These are phyloP conservation scores for Phymorhynchus buccinoides DNA, from an alignment of 1,140 invertebrate genomes.

Conservation along the genomic window DNA sequence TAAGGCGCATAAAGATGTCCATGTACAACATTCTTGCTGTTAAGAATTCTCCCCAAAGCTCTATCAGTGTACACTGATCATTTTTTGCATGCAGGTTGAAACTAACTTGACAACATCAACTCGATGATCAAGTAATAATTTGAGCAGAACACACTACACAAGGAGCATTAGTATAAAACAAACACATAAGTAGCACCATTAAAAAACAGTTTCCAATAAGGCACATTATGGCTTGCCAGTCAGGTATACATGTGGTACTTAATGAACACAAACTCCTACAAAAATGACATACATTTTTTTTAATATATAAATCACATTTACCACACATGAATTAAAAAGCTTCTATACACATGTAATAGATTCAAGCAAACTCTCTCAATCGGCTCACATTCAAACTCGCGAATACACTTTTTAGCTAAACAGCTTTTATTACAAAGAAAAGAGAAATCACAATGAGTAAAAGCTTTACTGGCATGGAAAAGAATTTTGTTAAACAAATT, in stretches of 20 bases:
- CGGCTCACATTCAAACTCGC: slow-evolving; percentile 6
- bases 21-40: background rate
- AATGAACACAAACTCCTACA: slow-evolving; percentile 29
- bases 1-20: background rate
- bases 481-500: background rate
- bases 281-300: slow-evolving; percentile 17
- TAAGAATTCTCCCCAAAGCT: background rate
- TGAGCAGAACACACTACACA: slow-evolving; percentile 37
- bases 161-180: slow-evolving; percentile 5
- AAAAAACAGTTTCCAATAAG: slow-evolving; percentile 35
- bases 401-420: background rate
- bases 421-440: background rate
- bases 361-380: background rate
- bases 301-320: slow-evolving; percentile 26
- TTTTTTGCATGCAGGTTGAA: background rate
- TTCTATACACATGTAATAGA: slow-evolving; percentile 21
- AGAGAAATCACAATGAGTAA: background rate
- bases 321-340: slow-evolving; percentile 12
- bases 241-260: slow-evolving; percentile 16
- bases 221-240: slow-evolving; percentile 31
- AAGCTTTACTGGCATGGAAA: background rate
- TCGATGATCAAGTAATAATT: slow-evolving; percentile 25
- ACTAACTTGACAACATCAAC: background rate
- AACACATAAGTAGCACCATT: slow-evolving; percentile 31
- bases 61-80: background rate